Evolutionary conservation across 2,113 vertebrate species (phyloP).

Genomic region (Cebus imitator): DNA sequence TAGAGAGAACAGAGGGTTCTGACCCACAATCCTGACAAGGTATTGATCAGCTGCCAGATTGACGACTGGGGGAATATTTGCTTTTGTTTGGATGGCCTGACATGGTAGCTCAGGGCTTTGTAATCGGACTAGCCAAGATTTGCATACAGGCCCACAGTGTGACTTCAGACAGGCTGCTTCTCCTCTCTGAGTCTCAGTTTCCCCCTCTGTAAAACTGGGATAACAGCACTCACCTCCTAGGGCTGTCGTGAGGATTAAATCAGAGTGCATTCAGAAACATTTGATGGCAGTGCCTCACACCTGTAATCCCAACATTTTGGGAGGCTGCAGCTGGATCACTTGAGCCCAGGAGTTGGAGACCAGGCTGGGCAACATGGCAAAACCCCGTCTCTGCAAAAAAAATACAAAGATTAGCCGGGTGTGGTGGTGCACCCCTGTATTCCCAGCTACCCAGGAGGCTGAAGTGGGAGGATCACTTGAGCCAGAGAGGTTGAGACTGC

Average conservation of each 20-base stretch:
- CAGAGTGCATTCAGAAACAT: neutral
- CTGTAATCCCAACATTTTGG: too few relatives aligned
- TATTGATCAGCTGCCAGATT: neutral
- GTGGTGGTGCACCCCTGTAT: too few relatives aligned
- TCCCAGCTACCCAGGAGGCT: too few relatives aligned
- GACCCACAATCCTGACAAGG: too few relatives aligned
- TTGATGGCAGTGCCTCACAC: too few relatives aligned
- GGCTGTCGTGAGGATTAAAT: neutral
- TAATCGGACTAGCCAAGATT: neutral
- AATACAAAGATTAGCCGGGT: too few relatives aligned
- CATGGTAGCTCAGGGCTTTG: neutral
- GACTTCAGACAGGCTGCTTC: neutral
- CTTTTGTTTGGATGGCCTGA: neutral
- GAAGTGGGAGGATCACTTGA: too few relatives aligned
- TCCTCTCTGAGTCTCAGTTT: neutral
- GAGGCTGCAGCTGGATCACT: too few relatives aligned
- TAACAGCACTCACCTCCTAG: fast-evolving
- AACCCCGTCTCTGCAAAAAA: too few relatives aligned
- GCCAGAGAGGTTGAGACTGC: too few relatives aligned
- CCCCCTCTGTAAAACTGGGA: neutral
- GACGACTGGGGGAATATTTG: neutral
- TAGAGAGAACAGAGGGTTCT: neutral
- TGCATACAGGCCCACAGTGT: neutral
- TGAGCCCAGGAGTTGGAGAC: too few relatives aligned
- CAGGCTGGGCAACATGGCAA: too few relatives aligned